Evolutionary conservation across 2,113 vertebrate genomes (phyloP).

Genomic region (Eonycteris spelaea): DNA sequence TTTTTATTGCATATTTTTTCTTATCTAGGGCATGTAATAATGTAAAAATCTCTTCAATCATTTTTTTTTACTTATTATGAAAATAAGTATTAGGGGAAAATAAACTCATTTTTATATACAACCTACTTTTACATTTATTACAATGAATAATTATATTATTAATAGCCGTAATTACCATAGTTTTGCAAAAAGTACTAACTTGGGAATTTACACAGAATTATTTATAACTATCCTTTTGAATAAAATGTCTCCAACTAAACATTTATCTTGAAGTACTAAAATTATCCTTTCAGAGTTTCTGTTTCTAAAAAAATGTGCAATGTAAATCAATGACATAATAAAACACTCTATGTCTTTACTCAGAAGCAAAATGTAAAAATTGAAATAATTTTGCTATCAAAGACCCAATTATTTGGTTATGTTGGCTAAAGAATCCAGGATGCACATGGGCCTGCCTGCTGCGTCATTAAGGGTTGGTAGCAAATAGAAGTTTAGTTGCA

Average conservation of each 20-base stretch:
- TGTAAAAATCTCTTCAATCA: neutral
- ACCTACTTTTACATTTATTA: slow-evolving; percentile 6
- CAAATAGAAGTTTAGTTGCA: neutral
- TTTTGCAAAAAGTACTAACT: slow-evolving; percentile 33
- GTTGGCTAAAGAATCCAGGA: neutral
- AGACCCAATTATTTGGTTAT: neutral
- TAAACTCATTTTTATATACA: slow-evolving; percentile 11
- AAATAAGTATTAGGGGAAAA: neutral
- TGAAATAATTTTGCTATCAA: neutral
- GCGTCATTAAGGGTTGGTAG: neutral
- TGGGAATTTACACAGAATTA: neutral
- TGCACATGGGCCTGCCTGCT: neutral
- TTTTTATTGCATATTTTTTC: neutral
- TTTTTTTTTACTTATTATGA: neutral
- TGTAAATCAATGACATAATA: neutral
- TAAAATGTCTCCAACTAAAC: slow-evolving; percentile 8
- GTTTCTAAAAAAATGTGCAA: neutral
- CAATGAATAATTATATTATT: slow-evolving; percentile 25
- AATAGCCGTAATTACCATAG: neutral
- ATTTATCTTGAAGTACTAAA: slow-evolving; percentile 30
- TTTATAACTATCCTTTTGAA: slow-evolving; percentile 33
- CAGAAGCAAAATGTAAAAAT: neutral
- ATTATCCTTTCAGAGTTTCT: neutral
- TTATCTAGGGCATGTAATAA: neutral
- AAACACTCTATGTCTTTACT: neutral